Conservation (phyloP, 2,113 vertebrate genomes). For the Ellobius talpinus region DNA sequence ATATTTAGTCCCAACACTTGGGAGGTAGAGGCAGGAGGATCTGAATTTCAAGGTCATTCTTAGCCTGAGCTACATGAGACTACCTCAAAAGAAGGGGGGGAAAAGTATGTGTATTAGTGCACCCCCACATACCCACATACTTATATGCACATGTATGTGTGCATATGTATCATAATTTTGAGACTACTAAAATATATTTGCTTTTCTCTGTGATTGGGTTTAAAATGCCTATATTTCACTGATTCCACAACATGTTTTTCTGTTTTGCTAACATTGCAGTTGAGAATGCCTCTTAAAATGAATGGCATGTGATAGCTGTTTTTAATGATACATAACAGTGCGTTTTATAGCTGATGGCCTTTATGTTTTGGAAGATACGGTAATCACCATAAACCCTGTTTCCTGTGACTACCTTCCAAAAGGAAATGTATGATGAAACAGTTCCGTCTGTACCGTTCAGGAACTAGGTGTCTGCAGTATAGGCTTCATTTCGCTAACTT, state of each 20-base stretch:
- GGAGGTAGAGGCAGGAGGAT: not conserved
- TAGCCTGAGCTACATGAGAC: not conserved
- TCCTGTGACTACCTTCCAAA: not conserved
- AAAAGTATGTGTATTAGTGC: not conserved
- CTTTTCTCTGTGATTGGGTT: not conserved
- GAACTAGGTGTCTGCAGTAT: not conserved
- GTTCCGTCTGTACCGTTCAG: not conserved
- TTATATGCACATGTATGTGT: not conserved
- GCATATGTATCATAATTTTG: not conserved
- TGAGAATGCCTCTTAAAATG: slow-evolving; percentile 25
- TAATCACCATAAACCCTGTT: not conserved
- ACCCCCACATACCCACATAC: not conserved
- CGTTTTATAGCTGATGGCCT: not conserved
- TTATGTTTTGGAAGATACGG: not conserved
- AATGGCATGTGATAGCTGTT: not conserved
- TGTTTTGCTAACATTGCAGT: not conserved
- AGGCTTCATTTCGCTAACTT: not conserved
- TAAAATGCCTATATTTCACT: not conserved
- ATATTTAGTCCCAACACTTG: not conserved
- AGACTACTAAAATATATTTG: not conserved
- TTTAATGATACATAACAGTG: not conserved
- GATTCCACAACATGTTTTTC: not conserved
- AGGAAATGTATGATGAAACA: not conserved
- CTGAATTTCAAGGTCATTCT: not conserved
- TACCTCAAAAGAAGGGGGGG: not conserved